Base-by-base conservation (phyloP, 2,113 vertebrate species). In the Nematolebias whitei region DNA sequence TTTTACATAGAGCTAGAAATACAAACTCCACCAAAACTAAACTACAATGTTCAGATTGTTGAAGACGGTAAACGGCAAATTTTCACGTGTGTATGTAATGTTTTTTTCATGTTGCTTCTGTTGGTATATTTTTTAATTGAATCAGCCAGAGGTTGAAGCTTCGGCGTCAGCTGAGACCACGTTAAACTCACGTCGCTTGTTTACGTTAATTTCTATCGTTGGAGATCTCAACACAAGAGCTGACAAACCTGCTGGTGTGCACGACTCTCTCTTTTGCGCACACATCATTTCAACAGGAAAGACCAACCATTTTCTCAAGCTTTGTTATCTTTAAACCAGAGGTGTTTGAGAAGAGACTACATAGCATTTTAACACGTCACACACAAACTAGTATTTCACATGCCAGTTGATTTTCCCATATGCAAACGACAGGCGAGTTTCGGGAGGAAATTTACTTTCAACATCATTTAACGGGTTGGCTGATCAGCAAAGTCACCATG, bases 341-440 rank as follows among this genome's bases (percentile, higher is more conserved):
- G 57, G 66, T 50, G 1, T 23, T 58, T n/a, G n/a, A 23, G 47
- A 48, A 80, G 76, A 76, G 56, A 55, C 35, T 16, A 19, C 26
- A 63, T 71, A 73, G 50, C 12, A 49, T 70, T 20, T 57, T 40
- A 67, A n/a, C n/a, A n/a, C n/a, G n/a, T n/a, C 71, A 56, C n/a
- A 59, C 54, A 63, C 62, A n/a, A 29, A 64, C 39, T 15, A n/a
- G 16, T n/a, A 69, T 20, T 10, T 74, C 2, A 22, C 26, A 49
- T 47, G 70, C 35, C 10, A 59, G 35, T 51, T 76, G 60, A 76
- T 80, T 84, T 74, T 49, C 65, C 68, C 75, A n/a, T 64, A 87
- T 85, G 87, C 76, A 91, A 89, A 91, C 77, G 74, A 12, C 63
- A 62, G 56, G 51, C 45, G 2, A 40, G 78, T 87, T 87, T 86